These are phyloP conservation scores for Ladona fulva DNA, from an alignment of 1,140 invertebrate genomes.

Conservation along the genomic window DNA sequence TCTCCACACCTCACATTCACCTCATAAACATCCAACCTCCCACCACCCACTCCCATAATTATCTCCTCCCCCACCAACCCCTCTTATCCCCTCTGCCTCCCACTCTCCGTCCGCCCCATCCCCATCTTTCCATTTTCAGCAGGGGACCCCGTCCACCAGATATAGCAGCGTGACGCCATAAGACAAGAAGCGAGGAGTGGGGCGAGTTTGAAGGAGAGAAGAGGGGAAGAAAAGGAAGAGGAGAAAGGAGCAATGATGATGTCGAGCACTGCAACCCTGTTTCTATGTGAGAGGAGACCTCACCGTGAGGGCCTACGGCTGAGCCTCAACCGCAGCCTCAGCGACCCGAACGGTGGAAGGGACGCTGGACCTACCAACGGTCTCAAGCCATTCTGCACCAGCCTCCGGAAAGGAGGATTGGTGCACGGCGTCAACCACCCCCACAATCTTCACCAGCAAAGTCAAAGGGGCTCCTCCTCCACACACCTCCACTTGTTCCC, in stretches of 20 bases:
- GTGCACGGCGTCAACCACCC: neutral
- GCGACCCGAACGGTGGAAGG: neutral
- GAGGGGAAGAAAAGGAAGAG: neutral
- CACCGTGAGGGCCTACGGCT: neutral
- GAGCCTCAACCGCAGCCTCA: neutral
- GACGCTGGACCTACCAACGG: neutral
- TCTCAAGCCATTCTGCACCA: neutral
- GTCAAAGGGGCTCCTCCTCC: neutral
- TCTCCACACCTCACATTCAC: neutral
- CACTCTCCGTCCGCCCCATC: neutral
- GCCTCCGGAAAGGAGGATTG: neutral
- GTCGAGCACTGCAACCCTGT: neutral
- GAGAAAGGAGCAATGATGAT: neutral
- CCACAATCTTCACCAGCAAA: neutral
- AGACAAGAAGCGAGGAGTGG: neutral
- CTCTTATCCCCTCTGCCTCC: neutral
- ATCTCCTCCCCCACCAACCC: neutral
- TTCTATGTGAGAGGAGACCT: neutral
- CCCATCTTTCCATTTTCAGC: conserved; percentile 1
- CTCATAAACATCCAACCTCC: neutral
- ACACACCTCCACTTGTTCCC: neutral
- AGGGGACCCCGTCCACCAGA: neutral
- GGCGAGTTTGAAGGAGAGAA: neutral
- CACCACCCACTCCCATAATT: neutral
- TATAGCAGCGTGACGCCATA: conserved; percentile 3